Percentiles rank a stretch among this genome's conserved stretches.
phyloP scores from a whole-genome alignment of 1,140 invertebrate genomes.

The Cherax quadricarinatus region DNA sequence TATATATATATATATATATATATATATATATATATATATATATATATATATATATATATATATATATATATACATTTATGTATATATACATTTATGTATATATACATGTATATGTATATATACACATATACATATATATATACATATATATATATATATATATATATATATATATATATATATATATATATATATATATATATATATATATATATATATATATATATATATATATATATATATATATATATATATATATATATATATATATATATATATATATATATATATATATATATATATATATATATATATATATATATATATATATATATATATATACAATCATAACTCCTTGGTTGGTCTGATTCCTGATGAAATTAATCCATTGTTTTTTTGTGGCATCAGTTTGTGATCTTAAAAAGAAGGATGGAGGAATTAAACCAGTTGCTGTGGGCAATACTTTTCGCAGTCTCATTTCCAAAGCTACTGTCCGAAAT shows the following conservation, averaged over 20 bases:
- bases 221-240: conserved; percentile 25
- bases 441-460: too few relatives aligned
- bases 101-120: conserved; percentile 5
- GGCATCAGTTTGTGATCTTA: too few relatives aligned
- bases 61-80: too few relatives aligned
- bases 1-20: neutral
- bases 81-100: too few relatives aligned
- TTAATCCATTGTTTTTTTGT: too few relatives aligned
- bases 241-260: conserved; percentile 21
- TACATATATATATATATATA: conserved; percentile 1
- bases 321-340: conserved; percentile 30
- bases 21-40: neutral
- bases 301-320: conserved; percentile 31
- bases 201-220: neutral
- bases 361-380: too few relatives aligned
- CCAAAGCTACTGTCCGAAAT: too few relatives aligned
- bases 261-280: conserved; percentile 17
- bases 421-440: too few relatives aligned
- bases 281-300: too few relatives aligned
- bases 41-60: neutral
- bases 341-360: too few relatives aligned
- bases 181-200: neutral
- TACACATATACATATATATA: neutral
- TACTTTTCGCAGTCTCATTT: too few relatives aligned
- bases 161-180: conserved; percentile 15